Base-by-base conservation (phyloP, 2,888 invertebrate genomes). In the Villa cingulata region DNA sequence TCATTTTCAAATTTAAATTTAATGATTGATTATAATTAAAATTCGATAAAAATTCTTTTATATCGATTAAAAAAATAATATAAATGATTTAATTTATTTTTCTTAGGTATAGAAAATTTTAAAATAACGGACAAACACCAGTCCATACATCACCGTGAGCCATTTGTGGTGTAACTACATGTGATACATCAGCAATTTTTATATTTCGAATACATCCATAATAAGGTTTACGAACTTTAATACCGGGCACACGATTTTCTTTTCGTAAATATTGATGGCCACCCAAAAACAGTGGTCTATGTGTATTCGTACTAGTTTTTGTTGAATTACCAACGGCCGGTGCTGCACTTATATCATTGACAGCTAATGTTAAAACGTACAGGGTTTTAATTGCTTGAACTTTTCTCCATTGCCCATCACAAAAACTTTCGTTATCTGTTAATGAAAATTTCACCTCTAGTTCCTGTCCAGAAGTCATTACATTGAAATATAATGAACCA, bases 341-440 rank as follows among this genome's bases (percentile, higher is more conserved):
- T 53, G 79, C 75, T 0, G 82, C 80, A 60, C 80, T 80, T 48
- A 80, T 74, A 10, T 83, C 85, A 68, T 96, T 90, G 2, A 97
- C 88, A 0, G 84, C 81, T 45, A 98, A 72, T 0, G 86, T 81
- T 6, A 94, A 83, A 18, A 92, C 83, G 65, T 91, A 91, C 68
- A 86, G 86, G n/a, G 85, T 83, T 67, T 95, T 96, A 29, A 84
- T 77, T 44, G 83, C 91, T 80, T 75, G 56, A 52, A 73, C 86
- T 48, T 76, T 81, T 62, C 97, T 95, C 96, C 96, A 98, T 47
- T 86, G 75, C 42, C 97, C 96, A 67, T 98, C 92, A 63, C 97
- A 98, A 51, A 95, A 76, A 57, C 81, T 78, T 50, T 77, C 75
- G 43, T 77, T 75, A 41, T 76, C 72, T 32, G 79, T 78, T 0